Percentiles rank a stretch among this genome's conserved stretches.
phyloP scores from a whole-genome alignment of 1,140 invertebrate species.

The Triops cancriformis region DNA sequence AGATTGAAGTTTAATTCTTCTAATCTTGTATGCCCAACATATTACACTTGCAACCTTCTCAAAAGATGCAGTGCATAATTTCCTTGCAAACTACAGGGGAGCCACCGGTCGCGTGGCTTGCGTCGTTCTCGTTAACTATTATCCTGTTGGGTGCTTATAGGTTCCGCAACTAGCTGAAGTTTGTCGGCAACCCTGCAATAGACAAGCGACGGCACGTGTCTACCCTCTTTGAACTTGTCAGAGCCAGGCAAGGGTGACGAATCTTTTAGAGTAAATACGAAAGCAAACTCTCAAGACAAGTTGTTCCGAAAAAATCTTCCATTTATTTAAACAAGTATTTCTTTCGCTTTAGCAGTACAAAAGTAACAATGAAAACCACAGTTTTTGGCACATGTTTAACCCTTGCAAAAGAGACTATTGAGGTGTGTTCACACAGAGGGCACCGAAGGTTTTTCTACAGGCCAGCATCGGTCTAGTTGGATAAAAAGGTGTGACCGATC shows the following conservation, averaged over 20 bases:
- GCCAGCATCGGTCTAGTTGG: not conserved
- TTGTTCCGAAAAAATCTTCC: not conserved
- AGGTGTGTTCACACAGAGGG: not conserved
- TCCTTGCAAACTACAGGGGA: not conserved
- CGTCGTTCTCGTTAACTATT: constrained; percentile 8
- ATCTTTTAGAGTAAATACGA: constrained; percentile 6
- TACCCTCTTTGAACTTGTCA: constrained; percentile 3
- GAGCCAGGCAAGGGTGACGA: constrained; percentile 8
- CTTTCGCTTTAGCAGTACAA: not conserved
- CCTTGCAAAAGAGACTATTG: not conserved
- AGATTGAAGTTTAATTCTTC: not conserved
- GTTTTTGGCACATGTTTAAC: not conserved
- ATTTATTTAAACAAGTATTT: not conserved
- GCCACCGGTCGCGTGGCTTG: not conserved
- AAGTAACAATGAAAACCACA: not conserved
- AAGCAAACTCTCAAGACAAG: not conserved
- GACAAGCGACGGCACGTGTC: not conserved
- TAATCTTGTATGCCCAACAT: not conserved
- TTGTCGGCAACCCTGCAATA: not conserved
- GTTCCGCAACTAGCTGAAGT: constrained; percentile 4
- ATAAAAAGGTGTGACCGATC: constrained; percentile 13
- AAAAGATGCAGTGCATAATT: not conserved
- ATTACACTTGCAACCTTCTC: not conserved
- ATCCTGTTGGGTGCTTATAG: not conserved
- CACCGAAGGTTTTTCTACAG: not conserved